Conservation (phyloP, 2,797 vertebrate genomes). For the Emys orbicularis region DNA sequence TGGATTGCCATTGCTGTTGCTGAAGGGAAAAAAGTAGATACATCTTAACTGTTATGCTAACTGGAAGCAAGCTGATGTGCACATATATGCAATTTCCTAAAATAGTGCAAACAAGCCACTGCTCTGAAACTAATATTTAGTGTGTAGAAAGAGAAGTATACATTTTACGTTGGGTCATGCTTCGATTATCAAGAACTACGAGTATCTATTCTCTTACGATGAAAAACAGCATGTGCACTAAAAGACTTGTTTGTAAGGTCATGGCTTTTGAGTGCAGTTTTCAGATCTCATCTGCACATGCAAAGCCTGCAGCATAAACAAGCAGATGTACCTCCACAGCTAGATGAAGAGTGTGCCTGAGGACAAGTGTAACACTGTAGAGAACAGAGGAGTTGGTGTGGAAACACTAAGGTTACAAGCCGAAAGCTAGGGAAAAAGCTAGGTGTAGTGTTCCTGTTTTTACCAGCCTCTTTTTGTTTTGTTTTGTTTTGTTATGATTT, state of each 20-base stretch:
- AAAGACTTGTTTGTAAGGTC: constrained; percentile 4
- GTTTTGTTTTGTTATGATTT: constrained; percentile 23
- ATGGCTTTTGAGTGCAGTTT: constrained; percentile 7
- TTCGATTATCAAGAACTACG: not conserved
- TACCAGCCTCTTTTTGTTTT: not conserved
- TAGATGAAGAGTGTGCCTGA: constrained; percentile 60
- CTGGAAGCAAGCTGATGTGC: not conserved
- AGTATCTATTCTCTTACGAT: not conserved
- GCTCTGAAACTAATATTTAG: not conserved
- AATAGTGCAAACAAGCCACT: not conserved
- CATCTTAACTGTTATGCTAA: not conserved
- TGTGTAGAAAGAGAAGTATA: too few relatives aligned
- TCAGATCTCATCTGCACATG: constrained; percentile 58
- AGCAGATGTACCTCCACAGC: constrained; percentile 27
- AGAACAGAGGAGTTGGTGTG: constrained; percentile 63
- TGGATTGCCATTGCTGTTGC: not conserved
- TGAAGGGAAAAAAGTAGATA: not conserved
- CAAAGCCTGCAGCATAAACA: constrained; percentile 21
- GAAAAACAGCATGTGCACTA: not conserved
- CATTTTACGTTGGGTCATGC: not conserved
- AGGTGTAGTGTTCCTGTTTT: not conserved
- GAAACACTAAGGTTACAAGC: constrained; percentile 63
- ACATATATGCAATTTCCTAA: not conserved
- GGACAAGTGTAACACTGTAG: constrained; percentile 47
- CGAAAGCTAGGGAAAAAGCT: constrained; percentile 17